Percentiles rank a stretch among this genome's conserved stretches.
Conservation (phyloP, 2,113 vertebrate genomes). For the Regulus satrapa region DNA sequence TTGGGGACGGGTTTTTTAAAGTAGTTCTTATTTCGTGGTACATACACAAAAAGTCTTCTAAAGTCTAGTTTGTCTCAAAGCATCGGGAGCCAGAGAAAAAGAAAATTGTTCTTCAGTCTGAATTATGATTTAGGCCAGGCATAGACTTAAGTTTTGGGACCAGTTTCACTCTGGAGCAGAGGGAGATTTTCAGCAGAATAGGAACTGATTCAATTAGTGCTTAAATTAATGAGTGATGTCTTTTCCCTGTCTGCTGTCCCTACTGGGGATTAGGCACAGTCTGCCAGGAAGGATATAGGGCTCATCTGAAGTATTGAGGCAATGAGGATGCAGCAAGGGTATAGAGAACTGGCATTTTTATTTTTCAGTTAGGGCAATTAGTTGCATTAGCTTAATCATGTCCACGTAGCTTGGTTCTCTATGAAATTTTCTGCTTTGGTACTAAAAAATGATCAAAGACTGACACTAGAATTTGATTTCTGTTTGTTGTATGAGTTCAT, state of each 20-base stretch:
- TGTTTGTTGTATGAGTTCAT: conserved; percentile 25
- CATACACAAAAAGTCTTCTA: neutral
- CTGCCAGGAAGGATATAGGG: neutral
- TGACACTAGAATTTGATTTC: neutral
- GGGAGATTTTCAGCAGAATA: neutral
- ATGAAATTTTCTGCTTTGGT: conserved; percentile 28
- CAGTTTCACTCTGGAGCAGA: neutral
- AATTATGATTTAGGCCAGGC: neutral
- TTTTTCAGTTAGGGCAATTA: conserved; percentile 14
- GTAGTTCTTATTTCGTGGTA: neutral
- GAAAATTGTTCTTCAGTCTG: neutral
- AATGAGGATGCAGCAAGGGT: neutral
- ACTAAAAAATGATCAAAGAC: conserved; percentile 1
- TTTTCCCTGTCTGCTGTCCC: neutral
- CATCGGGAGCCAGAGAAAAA: neutral
- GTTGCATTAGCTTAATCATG: neutral
- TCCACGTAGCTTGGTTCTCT: neutral
- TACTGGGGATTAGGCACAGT: neutral
- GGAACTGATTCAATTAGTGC: neutral
- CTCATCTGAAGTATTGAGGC: neutral
- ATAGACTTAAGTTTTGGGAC: neutral
- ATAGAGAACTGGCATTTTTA: neutral
- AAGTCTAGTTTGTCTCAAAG: neutral
- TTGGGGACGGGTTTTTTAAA: neutral
- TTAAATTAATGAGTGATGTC: neutral